Evolutionary conservation across 1,140 invertebrate species (phyloP).

Genomic region (Hormaphis cornu): DNA sequence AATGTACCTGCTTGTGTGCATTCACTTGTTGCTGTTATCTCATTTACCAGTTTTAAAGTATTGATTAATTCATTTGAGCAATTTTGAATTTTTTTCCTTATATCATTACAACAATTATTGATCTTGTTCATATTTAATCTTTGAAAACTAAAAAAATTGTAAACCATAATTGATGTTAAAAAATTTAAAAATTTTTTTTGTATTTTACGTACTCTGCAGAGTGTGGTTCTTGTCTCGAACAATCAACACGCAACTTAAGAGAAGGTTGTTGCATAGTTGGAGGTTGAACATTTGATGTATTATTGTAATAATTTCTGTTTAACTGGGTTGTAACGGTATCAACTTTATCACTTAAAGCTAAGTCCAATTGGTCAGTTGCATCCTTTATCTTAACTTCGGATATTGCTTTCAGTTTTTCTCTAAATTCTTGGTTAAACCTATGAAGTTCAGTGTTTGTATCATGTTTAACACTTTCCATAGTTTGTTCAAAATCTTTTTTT

Average conservation of each 20-base stretch:
- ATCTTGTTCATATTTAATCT: not conserved
- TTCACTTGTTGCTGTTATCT: not conserved
- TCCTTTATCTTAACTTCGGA: slow-evolving; percentile 5
- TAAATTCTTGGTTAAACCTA: not conserved
- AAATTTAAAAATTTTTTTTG: not conserved
- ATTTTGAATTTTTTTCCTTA: not conserved
- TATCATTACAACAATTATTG: not conserved
- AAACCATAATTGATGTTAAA: not conserved
- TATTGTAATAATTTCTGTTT: not conserved
- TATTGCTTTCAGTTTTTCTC: slow-evolving; percentile 2
- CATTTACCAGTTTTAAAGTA: not conserved
- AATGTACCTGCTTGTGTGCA: not conserved
- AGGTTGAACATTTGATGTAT: not conserved
- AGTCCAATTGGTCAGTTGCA: not conserved
- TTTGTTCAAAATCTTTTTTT: not conserved
- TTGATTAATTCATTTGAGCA: slow-evolving; percentile 18
- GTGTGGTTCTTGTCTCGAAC: not conserved
- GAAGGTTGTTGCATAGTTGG: not conserved
- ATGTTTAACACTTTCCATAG: not conserved
- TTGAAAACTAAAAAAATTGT: not conserved
- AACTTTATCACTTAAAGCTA: not conserved
- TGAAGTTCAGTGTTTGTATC: not conserved
- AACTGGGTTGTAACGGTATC: not conserved
- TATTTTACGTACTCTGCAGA: not conserved
- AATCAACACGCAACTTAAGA: not conserved